Evolutionary conservation across 2,797 vertebrate species (phyloP).

Genomic region (Lepus oiostolus): DNA sequence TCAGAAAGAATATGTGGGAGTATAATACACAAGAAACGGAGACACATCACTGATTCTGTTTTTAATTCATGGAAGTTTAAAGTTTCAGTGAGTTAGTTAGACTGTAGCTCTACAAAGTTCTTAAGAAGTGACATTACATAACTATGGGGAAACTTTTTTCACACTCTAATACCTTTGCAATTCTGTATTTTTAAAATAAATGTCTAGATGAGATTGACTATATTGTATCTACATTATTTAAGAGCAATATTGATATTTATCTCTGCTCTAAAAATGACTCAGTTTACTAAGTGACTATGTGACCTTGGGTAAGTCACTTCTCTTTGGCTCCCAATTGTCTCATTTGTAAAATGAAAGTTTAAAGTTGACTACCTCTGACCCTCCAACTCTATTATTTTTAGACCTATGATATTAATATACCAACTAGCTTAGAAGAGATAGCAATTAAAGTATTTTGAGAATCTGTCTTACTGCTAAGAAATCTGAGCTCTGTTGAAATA

Average conservation of each 20-base stretch:
- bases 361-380: conserved; percentile 1
- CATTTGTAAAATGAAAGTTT: not conserved
- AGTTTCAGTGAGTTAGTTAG: not conserved
- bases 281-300: not conserved
- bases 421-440: not conserved
- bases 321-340: not conserved
- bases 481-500: not conserved
- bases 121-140: not conserved
- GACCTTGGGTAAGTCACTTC: not conserved
- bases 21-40: conserved; percentile 25
- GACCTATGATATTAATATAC: not conserved
- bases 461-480: not conserved
- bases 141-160: conserved; percentile 14
- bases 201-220: conserved; percentile 38
- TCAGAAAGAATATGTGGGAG: conserved; percentile 22
- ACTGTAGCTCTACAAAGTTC: not conserved
- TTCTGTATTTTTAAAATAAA: conserved; percentile 61
- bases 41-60: not conserved
- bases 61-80: not conserved
- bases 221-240: conserved; percentile 60
- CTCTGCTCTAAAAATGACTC: not conserved
- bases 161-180: conserved; percentile 42
- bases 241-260: conserved; percentile 34
- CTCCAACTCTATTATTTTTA: not conserved
- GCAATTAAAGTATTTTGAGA: not conserved